Evolutionary conservation across 2,113 vertebrate genomes (phyloP).

Genomic region (Catharus bicknelli): DNA sequence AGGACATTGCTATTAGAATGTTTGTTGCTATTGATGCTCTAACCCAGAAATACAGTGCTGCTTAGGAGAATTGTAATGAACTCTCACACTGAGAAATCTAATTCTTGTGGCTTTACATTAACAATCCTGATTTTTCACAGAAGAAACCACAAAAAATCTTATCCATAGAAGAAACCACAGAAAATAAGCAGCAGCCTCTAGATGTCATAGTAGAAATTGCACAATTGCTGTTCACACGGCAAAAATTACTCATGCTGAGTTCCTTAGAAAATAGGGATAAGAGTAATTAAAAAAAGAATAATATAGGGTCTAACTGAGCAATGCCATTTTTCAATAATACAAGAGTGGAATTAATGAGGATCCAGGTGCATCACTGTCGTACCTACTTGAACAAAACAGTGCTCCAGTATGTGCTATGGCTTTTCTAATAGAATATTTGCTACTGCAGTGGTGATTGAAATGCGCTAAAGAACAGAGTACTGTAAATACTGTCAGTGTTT

Average conservation of each 20-base stretch:
- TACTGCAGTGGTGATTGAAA: not conserved
- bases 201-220: conserved; percentile 18
- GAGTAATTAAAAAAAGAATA: not conserved
- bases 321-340: not conserved
- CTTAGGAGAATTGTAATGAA: not conserved
- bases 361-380: not conserved
- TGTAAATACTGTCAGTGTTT: not conserved
- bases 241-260: not conserved
- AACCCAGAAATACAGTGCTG: not conserved
- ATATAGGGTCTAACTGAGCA: not conserved
- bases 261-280: not conserved
- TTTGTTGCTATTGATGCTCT: not conserved
- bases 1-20: not conserved
- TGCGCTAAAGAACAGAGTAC: not conserved
- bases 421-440: not conserved
- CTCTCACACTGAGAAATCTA: conserved; percentile 3
- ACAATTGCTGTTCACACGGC: not conserved
- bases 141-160: conserved; percentile 41
- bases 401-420: not conserved
- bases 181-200: conserved; percentile 15
- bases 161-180: not conserved
- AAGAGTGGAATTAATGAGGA: not conserved
- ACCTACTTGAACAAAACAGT: not conserved
- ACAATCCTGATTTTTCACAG: conserved; percentile 7
- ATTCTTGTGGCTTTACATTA: conserved; percentile 33